phyloP scores from a whole-genome alignment of 2,113 vertebrate species.

The Pseudorectes ferrugineus region DNA sequence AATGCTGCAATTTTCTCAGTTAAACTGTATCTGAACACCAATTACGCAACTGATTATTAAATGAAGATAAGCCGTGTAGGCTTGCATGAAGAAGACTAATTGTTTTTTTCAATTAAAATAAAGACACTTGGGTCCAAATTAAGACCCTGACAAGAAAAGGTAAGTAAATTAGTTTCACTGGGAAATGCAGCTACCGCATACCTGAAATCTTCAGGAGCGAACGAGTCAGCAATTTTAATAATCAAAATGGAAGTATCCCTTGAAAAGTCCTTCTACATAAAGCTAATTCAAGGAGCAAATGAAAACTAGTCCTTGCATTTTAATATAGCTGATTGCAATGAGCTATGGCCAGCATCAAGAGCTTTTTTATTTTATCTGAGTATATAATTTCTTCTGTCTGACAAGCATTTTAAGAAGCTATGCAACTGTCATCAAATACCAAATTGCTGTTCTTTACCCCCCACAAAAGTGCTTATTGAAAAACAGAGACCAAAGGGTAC shows the following conservation, averaged over 20 bases:
- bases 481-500: background rate
- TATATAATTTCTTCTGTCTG: background rate
- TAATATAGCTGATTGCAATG: background rate
- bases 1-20: background rate
- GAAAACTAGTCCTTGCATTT: constrained; percentile 12
- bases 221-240: constrained; percentile 8
- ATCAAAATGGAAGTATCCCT: background rate
- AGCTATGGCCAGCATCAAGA: background rate
- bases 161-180: constrained; percentile 29
- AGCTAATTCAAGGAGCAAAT: background rate
- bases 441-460: background rate
- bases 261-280: constrained; percentile 3
- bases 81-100: background rate
- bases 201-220: background rate
- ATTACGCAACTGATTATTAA: constrained; percentile 33
- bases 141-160: background rate
- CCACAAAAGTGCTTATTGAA: background rate
- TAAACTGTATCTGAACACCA: constrained; percentile 8
- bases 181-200: background rate
- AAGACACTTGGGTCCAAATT: constrained; percentile 15
- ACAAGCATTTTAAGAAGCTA: constrained; percentile 3
- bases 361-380: constrained; percentile 1
- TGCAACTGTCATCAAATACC: background rate
- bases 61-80: constrained; percentile 30
- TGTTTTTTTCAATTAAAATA: constrained; percentile 7